Evolutionary conservation across 1,140 invertebrate genomes (phyloP).

Genomic region (Drosophila leontia): DNA sequence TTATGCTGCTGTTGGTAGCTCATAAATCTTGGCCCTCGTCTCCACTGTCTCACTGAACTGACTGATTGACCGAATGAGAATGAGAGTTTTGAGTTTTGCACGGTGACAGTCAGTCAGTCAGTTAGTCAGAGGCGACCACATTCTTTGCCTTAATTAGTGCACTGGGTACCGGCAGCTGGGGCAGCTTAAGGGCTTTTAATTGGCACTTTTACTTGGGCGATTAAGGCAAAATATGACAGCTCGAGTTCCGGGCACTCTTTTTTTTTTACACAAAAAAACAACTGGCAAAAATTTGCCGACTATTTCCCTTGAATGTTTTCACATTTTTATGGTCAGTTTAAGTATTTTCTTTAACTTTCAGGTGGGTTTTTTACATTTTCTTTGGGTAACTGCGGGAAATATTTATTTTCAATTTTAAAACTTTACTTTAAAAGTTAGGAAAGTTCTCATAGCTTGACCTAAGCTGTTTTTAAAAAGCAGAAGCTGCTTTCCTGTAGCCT

Average conservation of each 20-base stretch:
- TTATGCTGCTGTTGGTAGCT: constrained; percentile 63
- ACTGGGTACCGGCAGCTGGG: constrained; percentile 13
- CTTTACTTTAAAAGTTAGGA: no score
- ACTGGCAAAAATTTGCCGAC: constrained; percentile 16
- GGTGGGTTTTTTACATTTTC: no score
- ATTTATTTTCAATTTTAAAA: no score
- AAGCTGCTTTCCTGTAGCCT: constrained; percentile 5
- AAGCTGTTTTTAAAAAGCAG: background rate
- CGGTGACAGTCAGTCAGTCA: constrained; percentile 5
- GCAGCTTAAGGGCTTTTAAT: constrained; percentile 67
- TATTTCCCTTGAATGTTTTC: constrained; percentile 11
- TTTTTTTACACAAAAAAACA: constrained; percentile 1
- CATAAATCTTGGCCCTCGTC: constrained; percentile 60
- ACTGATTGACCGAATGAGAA: constrained; percentile 53
- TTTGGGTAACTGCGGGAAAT: background rate
- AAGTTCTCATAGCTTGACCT: background rate
- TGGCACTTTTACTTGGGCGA: constrained; percentile 73
- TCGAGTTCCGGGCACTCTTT: background rate
- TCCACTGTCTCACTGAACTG: constrained; percentile 44
- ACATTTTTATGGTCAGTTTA: background rate
- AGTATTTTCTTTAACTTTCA: background rate
- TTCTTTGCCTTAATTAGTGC: constrained; percentile 69
- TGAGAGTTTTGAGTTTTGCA: constrained; percentile 25
- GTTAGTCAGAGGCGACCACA: constrained; percentile 28
- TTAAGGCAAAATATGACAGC: constrained; percentile 76